A percentile compares a stretch with the other conserved stretches of the same genome.
These are phyloP conservation scores for Machimus atricapillus DNA, from an alignment of 2,888 invertebrate genomes.

Conservation along the genomic window DNA sequence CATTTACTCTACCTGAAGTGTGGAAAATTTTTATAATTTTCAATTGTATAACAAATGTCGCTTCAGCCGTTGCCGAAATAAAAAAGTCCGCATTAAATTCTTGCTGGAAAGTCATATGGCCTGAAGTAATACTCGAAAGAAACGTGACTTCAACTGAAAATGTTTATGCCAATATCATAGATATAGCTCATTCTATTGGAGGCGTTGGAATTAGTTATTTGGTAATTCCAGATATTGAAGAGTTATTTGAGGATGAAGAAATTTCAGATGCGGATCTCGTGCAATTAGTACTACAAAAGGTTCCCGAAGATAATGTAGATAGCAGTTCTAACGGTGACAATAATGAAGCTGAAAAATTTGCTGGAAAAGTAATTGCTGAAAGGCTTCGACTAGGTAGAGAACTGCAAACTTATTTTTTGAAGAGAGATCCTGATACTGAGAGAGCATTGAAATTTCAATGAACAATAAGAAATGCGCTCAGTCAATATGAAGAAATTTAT, in stretches of 20 bases:
- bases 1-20: not conserved
- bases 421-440: not conserved
- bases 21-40: conserved; percentile 21
- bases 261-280: too few relatives aligned
- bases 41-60: conserved; percentile 8
- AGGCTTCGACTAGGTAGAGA: not conserved
- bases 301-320: too few relatives aligned
- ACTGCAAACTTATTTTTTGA: not conserved
- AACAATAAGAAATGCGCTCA: not conserved
- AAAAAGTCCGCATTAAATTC: conserved; percentile 13
- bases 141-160: not conserved
- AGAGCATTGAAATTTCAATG: not conserved
- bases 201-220: too few relatives aligned
- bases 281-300: too few relatives aligned
- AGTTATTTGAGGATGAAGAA: too few relatives aligned
- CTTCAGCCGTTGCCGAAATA: not conserved
- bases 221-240: too few relatives aligned
- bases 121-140: conserved; percentile 25
- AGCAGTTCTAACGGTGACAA: too few relatives aligned
- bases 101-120: conserved; percentile 21
- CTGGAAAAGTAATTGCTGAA: too few relatives aligned
- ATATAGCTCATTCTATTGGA: too few relatives aligned
- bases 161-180: not conserved
- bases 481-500: not conserved
- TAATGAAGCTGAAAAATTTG: too few relatives aligned